Percentiles rank a stretch among this genome's conserved stretches.
Evolutionary conservation across 2,888 invertebrate genomes (phyloP).

Genomic region (Dynastes maya): DNA sequence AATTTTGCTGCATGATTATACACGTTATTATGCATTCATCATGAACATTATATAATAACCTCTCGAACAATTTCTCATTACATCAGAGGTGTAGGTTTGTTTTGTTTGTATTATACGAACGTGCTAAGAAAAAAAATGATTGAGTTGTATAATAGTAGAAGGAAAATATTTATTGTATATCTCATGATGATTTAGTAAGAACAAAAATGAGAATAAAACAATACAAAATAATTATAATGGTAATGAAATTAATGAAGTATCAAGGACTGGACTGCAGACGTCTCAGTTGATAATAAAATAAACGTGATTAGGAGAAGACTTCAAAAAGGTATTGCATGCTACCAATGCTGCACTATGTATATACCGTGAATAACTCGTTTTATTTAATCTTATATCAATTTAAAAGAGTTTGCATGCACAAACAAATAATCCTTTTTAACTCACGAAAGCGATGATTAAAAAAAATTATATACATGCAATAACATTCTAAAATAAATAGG

Average conservation of each 20-base stretch:
- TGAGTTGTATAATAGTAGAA: conserved; percentile 21
- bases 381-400: conserved; percentile 38
- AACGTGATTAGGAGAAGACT: not conserved
- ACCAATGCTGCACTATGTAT: not conserved
- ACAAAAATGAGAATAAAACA: not conserved
- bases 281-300: not conserved
- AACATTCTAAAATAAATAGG: conserved; percentile 3
- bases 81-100: conserved; percentile 21
- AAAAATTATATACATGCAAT: not conserved
- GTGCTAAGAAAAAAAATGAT: not conserved
- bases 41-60: conserved; percentile 8
- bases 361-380: conserved; percentile 23
- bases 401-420: conserved; percentile 36
- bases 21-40: conserved; percentile 25
- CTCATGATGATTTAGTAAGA: not conserved
- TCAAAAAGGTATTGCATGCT: conserved; percentile 18
- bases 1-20: conserved; percentile 9
- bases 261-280: not conserved
- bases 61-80: conserved; percentile 18
- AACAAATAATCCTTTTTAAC: conserved; percentile 11
- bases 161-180: conserved; percentile 27
- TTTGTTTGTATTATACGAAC: conserved; percentile 3
- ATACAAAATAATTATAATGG: not conserved
- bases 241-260: conserved; percentile 5
- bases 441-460: conserved; percentile 4